Base-by-base conservation (phyloP, 2,888 invertebrate genomes). In the Tenodera sinensis region DNA sequence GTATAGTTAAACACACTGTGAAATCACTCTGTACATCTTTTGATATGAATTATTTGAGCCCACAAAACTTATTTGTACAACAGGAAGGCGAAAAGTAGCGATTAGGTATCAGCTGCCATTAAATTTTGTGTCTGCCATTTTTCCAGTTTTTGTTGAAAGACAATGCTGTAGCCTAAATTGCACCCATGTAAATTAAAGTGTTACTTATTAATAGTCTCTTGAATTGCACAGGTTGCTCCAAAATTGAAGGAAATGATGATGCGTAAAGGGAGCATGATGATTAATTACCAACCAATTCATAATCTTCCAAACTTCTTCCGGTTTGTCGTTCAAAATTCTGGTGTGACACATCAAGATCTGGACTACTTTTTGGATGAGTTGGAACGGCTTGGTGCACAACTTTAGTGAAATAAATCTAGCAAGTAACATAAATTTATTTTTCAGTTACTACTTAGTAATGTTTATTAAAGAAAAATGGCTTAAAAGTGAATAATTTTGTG, bases 231-330 rank as follows among this genome's bases (percentile, higher is more conserved):
- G 95, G 94, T 96, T 90, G 95, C 96, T n/a, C 95, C 96, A 2
- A 94, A 94, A 91, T 94, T 96, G 90, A 96, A 96, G 92, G 95
- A 95, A 28, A 92, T 94, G 90, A 96, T 96, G 96, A 95, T 96
- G 92, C 94, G 94, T 91, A 93, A 94, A 89, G 96, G 96, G 9
- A 94, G 95, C 84, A 94, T 96, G 91, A 95, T 96, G 95, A 93
- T 96, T 27, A 95, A 95, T 85, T 96, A 96, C 92, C 96, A 96
- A 92, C 96, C 96, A 0, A 92, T 95, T 85, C 94, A 94, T 89
- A 92, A 94, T 20, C 93, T 94, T 84, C 96, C 96, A 1, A 96
- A 96, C 92, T 96, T 96, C 92, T 96, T 96, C 92, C 93, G 96
- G 86, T 95, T 96, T 92, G 95, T 96, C 82, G 93, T 94, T 2